phyloP scores from a whole-genome alignment of 2,888 invertebrate species.

The Thumatha senex region DNA sequence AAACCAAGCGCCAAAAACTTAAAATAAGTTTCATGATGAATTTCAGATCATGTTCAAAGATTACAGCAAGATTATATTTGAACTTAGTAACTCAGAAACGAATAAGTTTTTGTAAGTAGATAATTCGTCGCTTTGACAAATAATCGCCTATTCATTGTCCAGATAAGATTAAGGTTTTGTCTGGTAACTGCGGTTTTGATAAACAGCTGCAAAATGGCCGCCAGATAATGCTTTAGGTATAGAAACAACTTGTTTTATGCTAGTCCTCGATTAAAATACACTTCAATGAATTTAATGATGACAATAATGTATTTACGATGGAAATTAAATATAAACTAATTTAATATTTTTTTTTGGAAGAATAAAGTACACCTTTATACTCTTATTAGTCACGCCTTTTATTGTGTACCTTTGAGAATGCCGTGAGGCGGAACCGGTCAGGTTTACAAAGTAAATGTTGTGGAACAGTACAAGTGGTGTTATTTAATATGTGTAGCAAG shows the following conservation, averaged over 20 bases:
- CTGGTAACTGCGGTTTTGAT: constrained; percentile 34
- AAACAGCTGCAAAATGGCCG: constrained; percentile 32
- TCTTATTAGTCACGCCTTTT: too few relatives aligned
- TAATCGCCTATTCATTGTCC: constrained; percentile 29
- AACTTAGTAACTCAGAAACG: constrained; percentile 25
- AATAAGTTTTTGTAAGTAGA: constrained; percentile 20
- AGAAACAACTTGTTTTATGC: constrained; percentile 34
- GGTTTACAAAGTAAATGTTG: too few relatives aligned
- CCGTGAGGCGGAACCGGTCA: too few relatives aligned
- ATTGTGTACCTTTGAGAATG: too few relatives aligned
- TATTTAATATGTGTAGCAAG: too few relatives aligned
- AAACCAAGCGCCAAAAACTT: neutral
- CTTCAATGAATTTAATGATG: too few relatives aligned
- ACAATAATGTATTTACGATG: too few relatives aligned
- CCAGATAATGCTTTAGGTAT: constrained; percentile 28
- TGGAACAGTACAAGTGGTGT: too few relatives aligned
- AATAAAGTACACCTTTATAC: too few relatives aligned
- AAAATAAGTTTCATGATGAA: neutral
- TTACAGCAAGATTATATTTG: neutral
- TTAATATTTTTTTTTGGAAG: too few relatives aligned
- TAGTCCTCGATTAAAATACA: constrained; percentile 18
- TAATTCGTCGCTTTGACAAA: constrained; percentile 36
- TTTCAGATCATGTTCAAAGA: neutral
- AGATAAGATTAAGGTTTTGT: constrained; percentile 37
- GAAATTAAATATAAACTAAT: too few relatives aligned